A percentile compares a stretch with the other conserved stretches of the same genome.
Evolutionary conservation across 2,888 invertebrate species (phyloP).

Genomic region (Odontothrips loti): DNA sequence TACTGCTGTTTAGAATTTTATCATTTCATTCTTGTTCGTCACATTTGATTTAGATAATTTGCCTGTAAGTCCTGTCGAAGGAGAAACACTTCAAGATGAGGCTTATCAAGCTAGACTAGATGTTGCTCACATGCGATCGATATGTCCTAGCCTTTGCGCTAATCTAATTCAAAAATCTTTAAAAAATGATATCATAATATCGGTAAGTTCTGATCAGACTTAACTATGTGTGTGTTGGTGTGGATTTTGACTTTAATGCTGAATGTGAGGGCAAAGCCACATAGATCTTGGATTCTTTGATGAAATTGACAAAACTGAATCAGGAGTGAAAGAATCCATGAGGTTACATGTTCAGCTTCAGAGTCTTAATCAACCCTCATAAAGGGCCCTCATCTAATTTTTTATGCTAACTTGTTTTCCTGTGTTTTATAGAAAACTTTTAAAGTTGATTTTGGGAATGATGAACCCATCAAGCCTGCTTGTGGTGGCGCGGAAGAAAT

Average conservation of each 20-base stretch:
- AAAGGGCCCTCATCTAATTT: no score
- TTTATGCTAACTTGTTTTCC: no score
- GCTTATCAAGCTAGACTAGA: neutral
- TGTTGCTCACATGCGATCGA: neutral
- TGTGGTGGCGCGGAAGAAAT: no score
- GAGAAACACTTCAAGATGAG: neutral
- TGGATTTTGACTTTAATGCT: neutral
- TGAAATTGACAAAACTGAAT: neutral
- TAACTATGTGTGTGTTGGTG: neutral
- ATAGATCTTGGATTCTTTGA: neutral
- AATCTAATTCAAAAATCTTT: neutral
- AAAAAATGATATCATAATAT: neutral
- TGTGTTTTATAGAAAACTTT: no score
- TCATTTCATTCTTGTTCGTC: neutral
- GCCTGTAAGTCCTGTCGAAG: neutral
- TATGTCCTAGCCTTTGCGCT: neutral
- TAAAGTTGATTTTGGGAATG: no score
- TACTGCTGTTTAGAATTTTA: neutral
- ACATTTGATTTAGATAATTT: neutral
- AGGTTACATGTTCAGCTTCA: neutral
- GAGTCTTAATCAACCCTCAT: no score
- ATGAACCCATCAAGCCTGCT: no score
- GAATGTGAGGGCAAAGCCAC: neutral
- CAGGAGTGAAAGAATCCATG: neutral
- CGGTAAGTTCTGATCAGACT: neutral